Base-by-base conservation (phyloP, 2,113 vertebrate species). In the Psettodes erumei region DNA sequence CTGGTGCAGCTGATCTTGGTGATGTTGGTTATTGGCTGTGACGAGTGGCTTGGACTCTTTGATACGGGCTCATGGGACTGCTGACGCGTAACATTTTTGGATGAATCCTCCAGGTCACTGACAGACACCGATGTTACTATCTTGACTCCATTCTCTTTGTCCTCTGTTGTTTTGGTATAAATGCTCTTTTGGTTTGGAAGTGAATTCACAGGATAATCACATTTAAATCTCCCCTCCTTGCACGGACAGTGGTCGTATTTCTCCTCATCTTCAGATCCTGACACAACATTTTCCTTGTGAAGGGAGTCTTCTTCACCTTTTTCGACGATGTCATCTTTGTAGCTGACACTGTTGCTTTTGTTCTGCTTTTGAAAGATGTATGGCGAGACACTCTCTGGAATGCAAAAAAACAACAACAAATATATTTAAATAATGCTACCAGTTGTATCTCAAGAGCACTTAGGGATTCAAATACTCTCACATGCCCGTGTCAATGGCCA, bases 61-160 rank as follows among this genome's bases (percentile, higher is more conserved):
- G 50, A 64, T 72, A 85, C 55, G 7, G 87, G 63, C 18, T 87
- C 62, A 4, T 82, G 77, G 3, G 89, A 89, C 33, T 89, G 70
- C 79, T 90, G 86, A 3, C 93, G 61, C 1, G 81, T 87, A 64
- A 93, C 91, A 81, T 90, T 94, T 51, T 88, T 89, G 38, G 84
- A 59, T 3, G 84, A 83, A 21, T 81, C 72, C 27, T 90, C 77
- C 72, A 68, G 79, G 63, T 93, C 88, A 53, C 90, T 75, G 59
- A 94, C 88, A 16, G 89, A 93, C 71, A 96, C 89, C 0, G 87
- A 91, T 4, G 94, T 93, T 42, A 93, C 84, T 51, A 93, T 89
- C 54, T 72, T 93, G 30, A 92, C 35, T 42, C 82, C 79, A 40
- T 42, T 85, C 37, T 85, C 86, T 47, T 33, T 45, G 37, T 87